Conservation (phyloP, 2,113 vertebrate species). For the Eptatretus burgeri region DNA sequence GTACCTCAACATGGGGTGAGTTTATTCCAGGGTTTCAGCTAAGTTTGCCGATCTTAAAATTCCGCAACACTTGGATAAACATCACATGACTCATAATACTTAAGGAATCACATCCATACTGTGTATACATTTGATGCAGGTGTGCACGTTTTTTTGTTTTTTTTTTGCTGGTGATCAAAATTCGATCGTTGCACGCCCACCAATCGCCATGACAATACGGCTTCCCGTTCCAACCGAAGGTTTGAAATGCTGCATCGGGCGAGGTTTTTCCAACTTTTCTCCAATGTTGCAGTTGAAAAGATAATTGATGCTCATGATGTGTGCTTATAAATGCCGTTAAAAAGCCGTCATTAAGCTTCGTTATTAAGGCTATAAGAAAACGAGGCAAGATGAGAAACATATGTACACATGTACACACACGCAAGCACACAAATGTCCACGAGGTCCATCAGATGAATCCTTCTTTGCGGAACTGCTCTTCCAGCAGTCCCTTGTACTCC, state of each 20-base stretch:
- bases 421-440: neutral
- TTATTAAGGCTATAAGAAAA: neutral
- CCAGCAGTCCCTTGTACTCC: slow-evolving; percentile 66
- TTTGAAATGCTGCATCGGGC: neutral
- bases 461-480: slow-evolving; percentile 79
- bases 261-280: neutral
- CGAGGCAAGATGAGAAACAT: slow-evolving; percentile 7
- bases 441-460: slow-evolving; percentile 54
- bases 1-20: too few relatives aligned
- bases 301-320: neutral
- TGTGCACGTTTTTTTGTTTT: too few relatives aligned
- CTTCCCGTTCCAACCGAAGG: neutral
- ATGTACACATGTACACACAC: neutral
- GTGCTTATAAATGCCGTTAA: neutral
- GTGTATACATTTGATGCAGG: too few relatives aligned
- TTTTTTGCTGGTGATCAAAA: too few relatives aligned
- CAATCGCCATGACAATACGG: too few relatives aligned
- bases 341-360: neutral
- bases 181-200: too few relatives aligned
- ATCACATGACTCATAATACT: too few relatives aligned
- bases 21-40: too few relatives aligned
- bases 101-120: too few relatives aligned
- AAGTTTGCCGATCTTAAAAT: too few relatives aligned
- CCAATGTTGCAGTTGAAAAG: neutral
- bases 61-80: too few relatives aligned